Evolutionary conservation across 2,113 vertebrate species (phyloP).

Genomic region (Pterocles burchelli): DNA sequence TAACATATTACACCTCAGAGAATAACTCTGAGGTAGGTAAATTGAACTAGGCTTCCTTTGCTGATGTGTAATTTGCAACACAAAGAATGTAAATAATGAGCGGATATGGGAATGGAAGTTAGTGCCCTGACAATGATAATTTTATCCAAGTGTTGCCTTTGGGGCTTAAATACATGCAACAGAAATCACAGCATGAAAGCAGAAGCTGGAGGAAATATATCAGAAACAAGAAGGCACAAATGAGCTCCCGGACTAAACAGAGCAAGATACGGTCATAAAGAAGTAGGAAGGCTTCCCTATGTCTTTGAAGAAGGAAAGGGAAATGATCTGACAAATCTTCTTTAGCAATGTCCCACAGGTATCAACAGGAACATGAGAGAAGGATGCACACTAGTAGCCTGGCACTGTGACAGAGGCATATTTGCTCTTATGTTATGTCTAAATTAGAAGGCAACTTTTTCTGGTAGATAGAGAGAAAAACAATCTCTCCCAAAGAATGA

Average conservation of each 20-base stretch:
- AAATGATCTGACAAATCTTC: neutral
- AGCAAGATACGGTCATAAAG: neutral
- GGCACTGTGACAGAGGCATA: neutral
- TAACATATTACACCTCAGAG: constrained; percentile 43
- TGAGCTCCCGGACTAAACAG: neutral
- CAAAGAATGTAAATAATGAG: constrained; percentile 49
- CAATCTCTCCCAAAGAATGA: neutral
- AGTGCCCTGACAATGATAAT: constrained; percentile 43
- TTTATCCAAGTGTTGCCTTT: constrained; percentile 32
- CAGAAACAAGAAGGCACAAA: neutral
- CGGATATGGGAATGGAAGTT: neutral
- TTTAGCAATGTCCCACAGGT: neutral
- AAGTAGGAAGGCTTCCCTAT: neutral
- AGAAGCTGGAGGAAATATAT: constrained; percentile 21
- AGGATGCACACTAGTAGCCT: neutral
- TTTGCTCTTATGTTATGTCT: neutral
- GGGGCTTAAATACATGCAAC: constrained; percentile 19
- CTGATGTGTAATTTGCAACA: constrained; percentile 41
- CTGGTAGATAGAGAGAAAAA: neutral
- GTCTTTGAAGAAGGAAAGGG: neutral
- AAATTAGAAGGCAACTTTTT: neutral
- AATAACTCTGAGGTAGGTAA: constrained; percentile 41
- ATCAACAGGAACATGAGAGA: neutral
- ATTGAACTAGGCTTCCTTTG: constrained; percentile 43
- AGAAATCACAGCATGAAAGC: constrained; percentile 20